Conservation (phyloP, 92 coral and sea anemone species). For the Porites rus region DNA sequence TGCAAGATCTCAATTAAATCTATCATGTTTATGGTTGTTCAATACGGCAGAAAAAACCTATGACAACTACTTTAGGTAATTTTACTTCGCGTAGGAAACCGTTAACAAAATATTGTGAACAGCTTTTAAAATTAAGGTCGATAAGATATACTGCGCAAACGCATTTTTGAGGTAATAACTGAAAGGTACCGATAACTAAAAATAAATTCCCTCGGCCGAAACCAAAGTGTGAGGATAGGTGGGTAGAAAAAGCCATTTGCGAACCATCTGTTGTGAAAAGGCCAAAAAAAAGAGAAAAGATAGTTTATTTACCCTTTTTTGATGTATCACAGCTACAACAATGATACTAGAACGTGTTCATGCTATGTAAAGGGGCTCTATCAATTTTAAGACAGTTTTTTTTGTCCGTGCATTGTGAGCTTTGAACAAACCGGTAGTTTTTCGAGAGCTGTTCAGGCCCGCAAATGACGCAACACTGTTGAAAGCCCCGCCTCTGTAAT, state of each 20-base stretch:
- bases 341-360: background rate
- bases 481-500: slow-evolving; percentile 80
- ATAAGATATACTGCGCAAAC: background rate
- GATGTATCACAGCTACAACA: background rate
- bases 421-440: slow-evolving; percentile 8
- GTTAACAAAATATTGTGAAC: background rate
- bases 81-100: background rate
- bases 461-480: slow-evolving; percentile 3
- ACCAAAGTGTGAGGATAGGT: background rate
- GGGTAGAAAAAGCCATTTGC: background rate
- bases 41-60: background rate
- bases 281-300: background rate
- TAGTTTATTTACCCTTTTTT: background rate
- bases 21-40: background rate
- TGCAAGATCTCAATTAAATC: background rate
- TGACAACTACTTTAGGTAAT: background rate
- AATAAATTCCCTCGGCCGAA: slow-evolving; percentile 22
- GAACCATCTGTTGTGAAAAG: slow-evolving; percentile 32
- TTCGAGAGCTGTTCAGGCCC: background rate
- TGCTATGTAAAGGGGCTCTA: background rate
- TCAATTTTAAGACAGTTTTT: background rate
- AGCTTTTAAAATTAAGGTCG: background rate
- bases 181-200: slow-evolving; percentile 3
- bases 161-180: slow-evolving; percentile 1
- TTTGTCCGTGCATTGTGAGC: background rate